phyloP scores from a whole-genome alignment of 2,888 invertebrate species.

The Nemoura dubitans region DNA sequence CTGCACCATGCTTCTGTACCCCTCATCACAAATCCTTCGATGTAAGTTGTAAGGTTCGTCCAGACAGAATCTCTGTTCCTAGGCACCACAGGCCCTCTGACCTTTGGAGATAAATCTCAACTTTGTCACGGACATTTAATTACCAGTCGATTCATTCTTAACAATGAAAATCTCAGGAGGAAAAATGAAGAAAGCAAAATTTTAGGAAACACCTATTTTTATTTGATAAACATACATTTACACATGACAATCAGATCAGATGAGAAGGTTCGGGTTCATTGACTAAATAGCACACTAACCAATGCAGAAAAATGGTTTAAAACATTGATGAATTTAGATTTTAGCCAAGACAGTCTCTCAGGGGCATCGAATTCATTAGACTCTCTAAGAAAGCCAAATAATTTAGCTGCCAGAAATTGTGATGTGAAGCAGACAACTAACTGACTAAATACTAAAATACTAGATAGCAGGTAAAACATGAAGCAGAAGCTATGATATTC shows the following conservation, averaged over 20 bases:
- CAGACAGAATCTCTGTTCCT: too few species aligned
- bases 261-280: conserved; percentile 23
- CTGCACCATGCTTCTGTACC: too few species aligned
- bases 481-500: conserved; percentile 27
- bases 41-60: too few species aligned
- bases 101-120: too few species aligned
- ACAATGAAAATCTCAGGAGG: neutral
- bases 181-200: neutral
- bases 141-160: too few species aligned
- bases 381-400: neutral
- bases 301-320: conserved; percentile 39
- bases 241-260: conserved; percentile 46
- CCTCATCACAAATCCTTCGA: too few species aligned
- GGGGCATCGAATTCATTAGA: neutral
- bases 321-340: conserved; percentile 33
- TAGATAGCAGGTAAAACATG: conserved; percentile 22
- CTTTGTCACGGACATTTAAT: too few species aligned
- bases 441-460: conserved; percentile 31
- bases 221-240: conserved; percentile 44
- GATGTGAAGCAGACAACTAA: conserved; percentile 30
- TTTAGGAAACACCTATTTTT: conserved; percentile 32
- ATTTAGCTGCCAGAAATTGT: conserved; percentile 35
- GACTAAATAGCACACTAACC: conserved; percentile 45
- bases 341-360: conserved; percentile 19
- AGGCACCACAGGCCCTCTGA: too few species aligned